Base-by-base conservation (phyloP, 2,113 vertebrate genomes). In the Pandion haliaetus region DNA sequence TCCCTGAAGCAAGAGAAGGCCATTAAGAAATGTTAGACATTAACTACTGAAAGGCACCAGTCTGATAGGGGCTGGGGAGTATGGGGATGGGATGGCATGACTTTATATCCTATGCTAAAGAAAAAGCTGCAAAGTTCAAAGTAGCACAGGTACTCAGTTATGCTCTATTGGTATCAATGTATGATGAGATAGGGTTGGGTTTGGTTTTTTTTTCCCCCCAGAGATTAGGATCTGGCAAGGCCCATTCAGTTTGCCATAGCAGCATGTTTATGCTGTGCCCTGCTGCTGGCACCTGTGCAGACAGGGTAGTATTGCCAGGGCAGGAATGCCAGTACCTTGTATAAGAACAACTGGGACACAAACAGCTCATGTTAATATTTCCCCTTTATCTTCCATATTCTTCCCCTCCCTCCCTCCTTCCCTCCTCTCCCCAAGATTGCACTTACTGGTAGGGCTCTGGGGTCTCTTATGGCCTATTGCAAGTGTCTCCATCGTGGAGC, bases 1-100 rank as follows among this genome's bases (percentile, higher is more conserved):
- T 28, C 13, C 12, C 58, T 4, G 2, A 83, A 69, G 58, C 29
- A 38, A 58, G n/a, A 38, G 21, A 59, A 63, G 15, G 12, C 14
- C 1, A 0, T 45, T 69, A 55, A 42, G 34, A 23, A 74, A 32
- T 12, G 4, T 45, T 42, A 29, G n/a, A 14, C 0, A 0, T 17
- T 17, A 58, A 38, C 32, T 69, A 26, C 19, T 19, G 11, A 63
- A 82, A 59, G 44, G 21, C 15, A 76, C 16, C 4, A 12, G 24
- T n/a, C 40, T 80, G 23, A 11, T 3, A 15, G 4, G 15, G 7
- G 12, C 3, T 61, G n/a, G 38, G 28, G 34, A 72, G 10, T 38
- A 26, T 65, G 45, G 44, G 24, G 12, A 28, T 18, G 21, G n/a
- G 18, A 29, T 61, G 50, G n/a, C 21, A 31, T 47, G 44, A 17